phyloP scores from a whole-genome alignment of 1,140 invertebrate genomes.

The Aphelenchoides fujianensis region DNA sequence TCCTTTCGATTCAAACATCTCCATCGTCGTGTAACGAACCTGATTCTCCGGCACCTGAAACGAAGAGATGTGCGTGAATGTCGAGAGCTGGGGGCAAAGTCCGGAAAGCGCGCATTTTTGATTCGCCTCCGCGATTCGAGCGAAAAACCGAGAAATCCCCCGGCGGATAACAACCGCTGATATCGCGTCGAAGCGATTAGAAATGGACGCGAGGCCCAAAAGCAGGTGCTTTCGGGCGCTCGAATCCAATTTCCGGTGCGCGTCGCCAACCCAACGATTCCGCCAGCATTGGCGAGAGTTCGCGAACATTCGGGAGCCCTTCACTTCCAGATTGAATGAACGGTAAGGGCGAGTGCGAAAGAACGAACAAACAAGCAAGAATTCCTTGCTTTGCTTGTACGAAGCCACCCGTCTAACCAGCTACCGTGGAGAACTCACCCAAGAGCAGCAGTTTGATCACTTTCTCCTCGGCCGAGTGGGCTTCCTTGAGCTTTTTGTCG shows the following conservation, averaged over 20 bases:
- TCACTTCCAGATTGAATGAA: not conserved
- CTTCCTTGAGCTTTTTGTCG: constrained; percentile 50
- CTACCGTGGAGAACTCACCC: constrained; percentile 32
- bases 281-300: no score
- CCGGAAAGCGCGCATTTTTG: no score
- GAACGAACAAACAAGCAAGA: not conserved
- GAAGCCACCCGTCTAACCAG: constrained; percentile 24
- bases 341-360: not conserved
- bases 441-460: constrained; percentile 58
- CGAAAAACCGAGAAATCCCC: not conserved
- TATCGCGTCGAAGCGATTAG: not conserved
- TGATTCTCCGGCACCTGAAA: constrained; percentile 56
- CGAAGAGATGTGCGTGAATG: constrained; percentile 8
- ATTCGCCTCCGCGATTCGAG: no score
- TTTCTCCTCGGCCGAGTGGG: constrained; percentile 47
- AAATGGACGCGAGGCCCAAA: no score
- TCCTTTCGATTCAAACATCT: no score
- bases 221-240: not conserved
- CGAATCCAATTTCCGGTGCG: not conserved
- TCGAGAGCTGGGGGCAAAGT: no score
- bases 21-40: no score
- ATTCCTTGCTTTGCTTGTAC: constrained; percentile 19
- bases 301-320: no score
- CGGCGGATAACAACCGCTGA: not conserved
- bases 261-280: no score